Conservation (phyloP, 1,140 invertebrate species). For the Galleria mellonella region DNA sequence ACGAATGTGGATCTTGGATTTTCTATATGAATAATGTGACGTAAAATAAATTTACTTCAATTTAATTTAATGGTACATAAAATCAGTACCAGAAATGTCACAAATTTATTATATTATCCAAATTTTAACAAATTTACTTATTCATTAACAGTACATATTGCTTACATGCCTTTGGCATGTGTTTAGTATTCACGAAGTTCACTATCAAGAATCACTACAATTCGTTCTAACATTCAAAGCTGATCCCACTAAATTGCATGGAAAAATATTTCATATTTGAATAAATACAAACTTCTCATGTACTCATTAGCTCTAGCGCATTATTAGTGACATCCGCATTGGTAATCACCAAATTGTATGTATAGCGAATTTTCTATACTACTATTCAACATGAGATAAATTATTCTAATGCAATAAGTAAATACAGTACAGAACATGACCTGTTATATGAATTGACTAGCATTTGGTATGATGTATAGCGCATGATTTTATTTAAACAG, state of each 20-base stretch:
- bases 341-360: constrained; percentile 16
- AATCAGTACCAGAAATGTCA: too few species aligned
- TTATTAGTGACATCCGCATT: constrained; percentile 12
- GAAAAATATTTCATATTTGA: constrained; percentile 55
- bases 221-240: constrained; percentile 57
- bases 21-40: too few species aligned
- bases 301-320: constrained; percentile 7
- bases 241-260: constrained; percentile 33
- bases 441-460: constrained; percentile 27
- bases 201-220: constrained; percentile 22
- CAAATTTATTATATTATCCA: too few species aligned
- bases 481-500: constrained; percentile 1
- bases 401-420: constrained; percentile 6
- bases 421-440: constrained; percentile 10
- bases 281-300: constrained; percentile 3
- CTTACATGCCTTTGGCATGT: constrained; percentile 20
- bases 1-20: too few species aligned
- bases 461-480: constrained; percentile 9
- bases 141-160: constrained; percentile 22
- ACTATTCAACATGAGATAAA: constrained; percentile 19
- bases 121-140: constrained; percentile 25
- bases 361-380: constrained; percentile 11
- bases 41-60: too few species aligned
- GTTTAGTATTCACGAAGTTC: constrained; percentile 14
- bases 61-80: too few species aligned